A percentile compares a stretch with the other conserved stretches of the same genome.
Conservation (phyloP, 2,113 vertebrate genomes). For the Nibea coibor region DNA sequence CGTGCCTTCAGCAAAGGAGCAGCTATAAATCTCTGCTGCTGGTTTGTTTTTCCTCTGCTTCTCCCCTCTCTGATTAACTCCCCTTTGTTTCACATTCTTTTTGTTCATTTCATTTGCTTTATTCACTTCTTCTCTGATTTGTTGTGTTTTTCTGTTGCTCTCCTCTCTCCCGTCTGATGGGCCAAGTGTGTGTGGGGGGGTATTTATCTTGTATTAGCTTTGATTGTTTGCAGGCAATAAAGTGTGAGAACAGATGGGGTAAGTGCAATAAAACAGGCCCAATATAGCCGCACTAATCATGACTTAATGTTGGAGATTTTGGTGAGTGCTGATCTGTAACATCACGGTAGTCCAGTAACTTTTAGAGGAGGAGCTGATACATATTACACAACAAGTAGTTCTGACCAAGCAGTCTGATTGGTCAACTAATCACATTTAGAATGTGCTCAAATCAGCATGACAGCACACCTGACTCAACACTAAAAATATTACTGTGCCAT, state of each 20-base stretch:
- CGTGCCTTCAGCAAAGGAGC: constrained; percentile 13
- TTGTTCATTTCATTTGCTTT: background rate
- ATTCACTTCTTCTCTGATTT: background rate
- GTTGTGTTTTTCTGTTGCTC: background rate
- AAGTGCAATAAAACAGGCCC: background rate
- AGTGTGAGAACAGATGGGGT: background rate
- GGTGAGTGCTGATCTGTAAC: background rate
- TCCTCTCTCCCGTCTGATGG: background rate
- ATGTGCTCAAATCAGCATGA: too few relatives aligned
- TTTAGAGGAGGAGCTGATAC: too few relatives aligned
- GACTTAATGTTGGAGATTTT: background rate
- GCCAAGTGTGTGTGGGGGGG: too few relatives aligned
- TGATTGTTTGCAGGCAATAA: background rate
- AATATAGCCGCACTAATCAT: background rate
- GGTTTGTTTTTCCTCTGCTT: background rate
- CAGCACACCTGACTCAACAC: too few relatives aligned
- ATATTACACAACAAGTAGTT: too few relatives aligned
- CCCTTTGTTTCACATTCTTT: background rate
- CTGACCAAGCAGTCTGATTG: too few relatives aligned
- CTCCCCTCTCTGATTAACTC: background rate
- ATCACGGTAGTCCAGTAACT: background rate
- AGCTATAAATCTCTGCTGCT: constrained; percentile 28
- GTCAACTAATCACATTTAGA: too few relatives aligned
- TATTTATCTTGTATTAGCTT: background rate
- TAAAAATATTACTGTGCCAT: too few relatives aligned